These are phyloP conservation scores for Plusia festucae DNA, from an alignment of 2,888 invertebrate species.

Conservation along the genomic window DNA sequence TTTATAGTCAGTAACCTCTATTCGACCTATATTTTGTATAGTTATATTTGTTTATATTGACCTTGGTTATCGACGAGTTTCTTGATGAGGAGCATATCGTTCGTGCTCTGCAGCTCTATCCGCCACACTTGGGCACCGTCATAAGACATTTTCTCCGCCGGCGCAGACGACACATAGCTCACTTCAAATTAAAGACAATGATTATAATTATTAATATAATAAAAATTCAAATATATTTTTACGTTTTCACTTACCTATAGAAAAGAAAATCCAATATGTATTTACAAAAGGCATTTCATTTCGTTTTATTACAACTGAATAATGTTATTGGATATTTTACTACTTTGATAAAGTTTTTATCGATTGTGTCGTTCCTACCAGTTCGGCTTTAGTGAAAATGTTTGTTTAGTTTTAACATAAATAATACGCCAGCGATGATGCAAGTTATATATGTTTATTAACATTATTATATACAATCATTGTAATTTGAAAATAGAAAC, in stretches of 20 bases:
- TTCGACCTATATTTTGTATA: not conserved
- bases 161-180: conserved; percentile 31
- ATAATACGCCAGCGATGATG: conserved; percentile 65
- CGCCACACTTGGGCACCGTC: conserved; percentile 69
- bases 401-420: conserved; percentile 37
- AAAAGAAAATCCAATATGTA: conserved; percentile 53
- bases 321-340: conserved; percentile 45
- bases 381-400: conserved; percentile 35
- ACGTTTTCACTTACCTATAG: conserved; percentile 52
- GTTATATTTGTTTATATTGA: conserved; percentile 23
- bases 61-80: conserved; percentile 61
- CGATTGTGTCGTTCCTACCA: conserved; percentile 17
- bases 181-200: conserved; percentile 21
- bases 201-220: conserved; percentile 17
- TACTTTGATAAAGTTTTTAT: conserved; percentile 44
- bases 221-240: conserved; percentile 10
- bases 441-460: conserved; percentile 87
- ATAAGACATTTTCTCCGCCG: conserved; percentile 48
- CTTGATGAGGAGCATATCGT: conserved; percentile 59
- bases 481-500: conserved; percentile 87
- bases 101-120: conserved; percentile 39
- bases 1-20: not conserved
- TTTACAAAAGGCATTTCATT: conserved; percentile 50
- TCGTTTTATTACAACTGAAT: conserved; percentile 44
- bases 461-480: conserved; percentile 88